Base-by-base conservation (phyloP, 1,140 invertebrate species). In the Drosophila fuyamai region DNA sequence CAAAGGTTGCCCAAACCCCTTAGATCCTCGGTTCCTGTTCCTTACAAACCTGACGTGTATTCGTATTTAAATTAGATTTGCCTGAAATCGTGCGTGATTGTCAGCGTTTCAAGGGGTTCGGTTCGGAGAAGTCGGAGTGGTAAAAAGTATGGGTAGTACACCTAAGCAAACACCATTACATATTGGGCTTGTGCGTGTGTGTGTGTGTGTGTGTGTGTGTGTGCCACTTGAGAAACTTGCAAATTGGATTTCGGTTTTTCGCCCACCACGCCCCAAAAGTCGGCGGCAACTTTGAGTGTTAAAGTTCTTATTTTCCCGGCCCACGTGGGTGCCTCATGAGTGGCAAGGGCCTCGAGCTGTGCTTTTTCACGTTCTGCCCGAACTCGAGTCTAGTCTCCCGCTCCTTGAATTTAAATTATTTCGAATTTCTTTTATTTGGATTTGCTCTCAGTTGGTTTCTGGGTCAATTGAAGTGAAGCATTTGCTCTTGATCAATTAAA, bases 11-110 rank as follows among this genome's bases (percentile, higher is more conserved):
- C 23, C 23, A 23, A 23, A 23, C 50, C 73, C 59, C 53, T 16
- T 10, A 2, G 29, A 14, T 35, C 48, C 48, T 23, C 35, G 36
- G 35, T 40, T 54, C 53, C 43, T 46, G 18, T 50, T 40, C 32
- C 46, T 23, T 32, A 7, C 29, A 8, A 40, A 51, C 38, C 63
- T 76, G 79, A 73, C 84, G 83, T 86, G 83, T 86, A 88, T 79
- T 86, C 83, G 84, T 84, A 88, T 89, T 89, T 88, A 88, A 88
- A 88, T 88, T 88, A 89, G 84, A 88, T 88, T 88, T 84, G 58
- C 84, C 80, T 84, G 84, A 89, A 88, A 89, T 88, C 84, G 84
- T 88, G 84, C 84, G 84, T 89, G 84, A 89, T 89, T 88, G 84
- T 88, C 83, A 86, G 70, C 76, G 23, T 48, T 48, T 13, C 40